Conservation (phyloP, 2,797 vertebrate species). For the Sebastes diploproa region DNA sequence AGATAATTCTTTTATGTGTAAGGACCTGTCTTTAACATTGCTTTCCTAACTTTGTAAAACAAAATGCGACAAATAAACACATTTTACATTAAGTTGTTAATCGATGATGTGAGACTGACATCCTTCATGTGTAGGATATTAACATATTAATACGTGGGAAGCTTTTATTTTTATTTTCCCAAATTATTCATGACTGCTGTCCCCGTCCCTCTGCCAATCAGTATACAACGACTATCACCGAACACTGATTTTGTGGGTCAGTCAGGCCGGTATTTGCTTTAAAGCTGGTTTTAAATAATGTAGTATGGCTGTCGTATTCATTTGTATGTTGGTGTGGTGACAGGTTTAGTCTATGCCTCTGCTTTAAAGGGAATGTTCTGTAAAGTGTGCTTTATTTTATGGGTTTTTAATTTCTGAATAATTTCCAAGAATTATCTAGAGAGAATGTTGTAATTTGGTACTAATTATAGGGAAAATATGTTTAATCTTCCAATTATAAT, state of each 20-base stretch:
- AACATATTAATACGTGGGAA: background rate
- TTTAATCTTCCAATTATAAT: background rate
- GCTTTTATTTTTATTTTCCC: background rate
- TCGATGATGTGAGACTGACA: background rate
- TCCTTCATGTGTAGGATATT: background rate
- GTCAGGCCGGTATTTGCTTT: slow-evolving; percentile 37
- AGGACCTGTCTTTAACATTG: no score
- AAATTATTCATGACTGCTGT: slow-evolving; percentile 11
- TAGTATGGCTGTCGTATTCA: background rate
- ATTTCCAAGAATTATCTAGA: background rate
- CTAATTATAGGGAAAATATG: background rate
- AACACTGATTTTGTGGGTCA: background rate
- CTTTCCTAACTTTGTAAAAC: no score
- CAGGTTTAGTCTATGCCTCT: background rate
- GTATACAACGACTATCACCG: background rate
- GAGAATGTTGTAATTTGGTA: background rate
- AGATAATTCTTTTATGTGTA: no score
- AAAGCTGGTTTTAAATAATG: slow-evolving; percentile 2
- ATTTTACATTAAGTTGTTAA: background rate
- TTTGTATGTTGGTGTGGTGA: background rate
- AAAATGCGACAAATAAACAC: no score
- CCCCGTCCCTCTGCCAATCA: background rate
- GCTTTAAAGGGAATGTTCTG: background rate
- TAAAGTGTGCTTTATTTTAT: background rate
- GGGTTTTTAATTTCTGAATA: background rate